Evolutionary conservation across 2,113 vertebrate genomes (phyloP).

Genomic region (Oncorhynchus masou): DNA sequence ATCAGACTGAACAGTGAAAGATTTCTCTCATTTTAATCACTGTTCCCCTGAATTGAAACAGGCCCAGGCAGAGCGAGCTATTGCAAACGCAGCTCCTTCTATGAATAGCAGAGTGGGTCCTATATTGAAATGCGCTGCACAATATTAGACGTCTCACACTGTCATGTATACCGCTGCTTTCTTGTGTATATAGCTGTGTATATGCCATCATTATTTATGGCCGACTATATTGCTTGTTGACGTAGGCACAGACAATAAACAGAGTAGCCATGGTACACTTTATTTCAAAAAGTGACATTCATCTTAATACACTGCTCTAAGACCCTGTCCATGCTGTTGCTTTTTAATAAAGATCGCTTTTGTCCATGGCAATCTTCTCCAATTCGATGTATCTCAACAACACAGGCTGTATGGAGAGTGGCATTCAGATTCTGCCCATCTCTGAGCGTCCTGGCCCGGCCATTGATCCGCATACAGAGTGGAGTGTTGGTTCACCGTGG

Average conservation of each 20-base stretch:
- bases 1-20: conserved; percentile 62
- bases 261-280: conserved; percentile 69
- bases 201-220: conserved; percentile 61
- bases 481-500: not conserved
- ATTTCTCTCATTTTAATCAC: conserved; percentile 73
- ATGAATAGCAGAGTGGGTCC: conserved; percentile 63
- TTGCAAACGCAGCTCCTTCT: conserved; percentile 54
- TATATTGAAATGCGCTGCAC: conserved; percentile 63
- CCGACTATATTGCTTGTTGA: conserved; percentile 54
- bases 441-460: not conserved
- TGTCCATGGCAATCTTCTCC: conserved; percentile 22
- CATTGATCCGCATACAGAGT: conserved; percentile 23
- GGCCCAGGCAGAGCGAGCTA: conserved; percentile 49
- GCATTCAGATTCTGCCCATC: conserved; percentile 7
- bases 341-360: conserved; percentile 51
- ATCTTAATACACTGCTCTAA: conserved; percentile 53
- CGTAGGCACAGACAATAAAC: conserved; percentile 63
- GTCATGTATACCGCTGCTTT: conserved; percentile 73
- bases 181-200: conserved; percentile 55
- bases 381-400: not conserved
- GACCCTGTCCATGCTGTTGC: conserved; percentile 46
- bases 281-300: conserved; percentile 63
- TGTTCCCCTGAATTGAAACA: conserved; percentile 62
- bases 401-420: not conserved
- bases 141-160: conserved; percentile 58